A percentile compares a stretch with the other conserved stretches of the same genome.
Evolutionary conservation across 2,888 invertebrate species (phyloP).

Genomic region (Chesias legatella): DNA sequence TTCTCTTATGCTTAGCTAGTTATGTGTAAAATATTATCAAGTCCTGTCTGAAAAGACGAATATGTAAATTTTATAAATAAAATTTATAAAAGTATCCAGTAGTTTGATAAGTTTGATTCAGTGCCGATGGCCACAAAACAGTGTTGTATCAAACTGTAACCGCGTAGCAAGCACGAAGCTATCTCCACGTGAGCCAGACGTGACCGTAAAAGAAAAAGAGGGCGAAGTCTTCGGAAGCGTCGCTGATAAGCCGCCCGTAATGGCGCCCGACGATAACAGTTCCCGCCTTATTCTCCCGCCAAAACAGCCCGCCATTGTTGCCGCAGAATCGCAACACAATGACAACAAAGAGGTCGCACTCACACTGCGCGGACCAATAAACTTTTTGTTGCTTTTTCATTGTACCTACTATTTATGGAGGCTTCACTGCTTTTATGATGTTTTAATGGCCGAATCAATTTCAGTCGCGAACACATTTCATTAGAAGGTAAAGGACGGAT

Average conservation of each 20-base stretch:
- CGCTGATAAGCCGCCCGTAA: constrained; percentile 78
- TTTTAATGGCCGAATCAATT: constrained; percentile 41
- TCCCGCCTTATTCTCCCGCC: constrained; percentile 78
- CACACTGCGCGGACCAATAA: constrained; percentile 56
- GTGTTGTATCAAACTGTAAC: constrained; percentile 34
- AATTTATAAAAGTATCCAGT: no score
- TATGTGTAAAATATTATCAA: no score
- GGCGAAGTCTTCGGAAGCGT: constrained; percentile 67
- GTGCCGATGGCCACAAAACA: background rate
- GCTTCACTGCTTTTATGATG: constrained; percentile 45
- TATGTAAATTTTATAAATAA: no score
- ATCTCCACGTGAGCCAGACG: constrained; percentile 65
- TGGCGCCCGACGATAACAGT: constrained; percentile 75
- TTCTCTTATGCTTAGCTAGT: background rate
- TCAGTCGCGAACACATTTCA: constrained; percentile 17
- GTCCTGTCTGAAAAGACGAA: no score
- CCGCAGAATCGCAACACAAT: constrained; percentile 64
- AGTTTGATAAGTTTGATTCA: no score
- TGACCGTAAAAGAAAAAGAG: constrained; percentile 78
- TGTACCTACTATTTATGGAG: constrained; percentile 44
- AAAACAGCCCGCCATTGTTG: constrained; percentile 73
- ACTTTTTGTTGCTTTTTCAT: constrained; percentile 54
- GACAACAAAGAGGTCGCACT: constrained; percentile 45
- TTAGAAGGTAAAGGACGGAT: no score
- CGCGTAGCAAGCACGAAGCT: constrained; percentile 39